Percentiles rank a stretch among this genome's conserved stretches.
phyloP scores from a whole-genome alignment of 2,797 vertebrate species.

The Tenualosa ilisha region DNA sequence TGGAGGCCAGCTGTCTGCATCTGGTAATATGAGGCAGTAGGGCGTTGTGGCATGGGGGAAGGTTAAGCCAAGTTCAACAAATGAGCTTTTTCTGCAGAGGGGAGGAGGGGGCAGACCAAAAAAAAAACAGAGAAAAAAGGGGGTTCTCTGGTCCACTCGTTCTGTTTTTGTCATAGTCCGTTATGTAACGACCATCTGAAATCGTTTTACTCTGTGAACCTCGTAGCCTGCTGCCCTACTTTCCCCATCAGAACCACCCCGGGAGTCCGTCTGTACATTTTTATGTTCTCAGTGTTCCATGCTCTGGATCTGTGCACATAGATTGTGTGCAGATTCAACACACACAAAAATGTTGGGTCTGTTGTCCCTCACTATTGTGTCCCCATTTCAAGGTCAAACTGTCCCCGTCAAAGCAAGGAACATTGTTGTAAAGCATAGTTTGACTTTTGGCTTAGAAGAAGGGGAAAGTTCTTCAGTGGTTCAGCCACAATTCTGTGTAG shows the following conservation, averaged over 20 bases:
- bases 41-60: conserved; percentile 31
- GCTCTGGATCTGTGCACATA: conserved; percentile 58
- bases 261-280: conserved; percentile 30
- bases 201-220: conserved; percentile 55
- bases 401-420: background rate
- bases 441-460: background rate
- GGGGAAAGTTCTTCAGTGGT: background rate
- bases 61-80: conserved; percentile 38
- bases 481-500: background rate
- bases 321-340: background rate
- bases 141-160: conserved; percentile 18
- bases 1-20: conserved; percentile 56
- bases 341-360: background rate
- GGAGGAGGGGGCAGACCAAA: background rate
- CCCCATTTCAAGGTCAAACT: background rate
- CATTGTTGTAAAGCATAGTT: background rate
- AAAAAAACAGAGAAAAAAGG: conserved; percentile 4
- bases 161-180: conserved; percentile 39
- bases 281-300: conserved; percentile 54
- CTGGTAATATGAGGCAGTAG: conserved; percentile 56
- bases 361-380: background rate
- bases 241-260: conserved; percentile 39
- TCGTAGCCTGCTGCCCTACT: conserved; percentile 56
- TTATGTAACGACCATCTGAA: conserved; percentile 74
- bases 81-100: conserved; percentile 24